Conservation (phyloP, 2,797 vertebrate species). For the Manis crassicaudata region DNA sequence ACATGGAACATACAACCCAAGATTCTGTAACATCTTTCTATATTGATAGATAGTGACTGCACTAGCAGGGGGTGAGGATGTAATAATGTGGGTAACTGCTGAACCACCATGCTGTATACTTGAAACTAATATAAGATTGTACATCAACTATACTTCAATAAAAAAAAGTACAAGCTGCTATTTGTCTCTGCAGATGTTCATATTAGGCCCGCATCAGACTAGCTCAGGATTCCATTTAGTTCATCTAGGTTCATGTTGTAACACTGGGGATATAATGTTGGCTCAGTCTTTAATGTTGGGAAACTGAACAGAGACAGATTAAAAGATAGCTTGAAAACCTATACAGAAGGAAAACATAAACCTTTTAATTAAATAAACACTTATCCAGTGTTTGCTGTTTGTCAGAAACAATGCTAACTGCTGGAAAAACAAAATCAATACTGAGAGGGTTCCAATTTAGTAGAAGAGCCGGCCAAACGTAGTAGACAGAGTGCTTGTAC, state of each 20-base stretch:
- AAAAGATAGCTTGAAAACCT: slow-evolving; percentile 16
- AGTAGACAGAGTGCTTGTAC: neutral
- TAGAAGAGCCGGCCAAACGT: neutral
- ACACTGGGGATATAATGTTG: neutral
- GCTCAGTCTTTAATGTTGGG: neutral
- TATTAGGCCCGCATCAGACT: neutral
- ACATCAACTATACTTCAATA: too few species aligned
- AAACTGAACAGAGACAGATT: neutral
- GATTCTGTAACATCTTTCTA: too few species aligned
- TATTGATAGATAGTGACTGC: too few species aligned
- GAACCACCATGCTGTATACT: too few species aligned
- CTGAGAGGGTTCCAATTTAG: neutral
- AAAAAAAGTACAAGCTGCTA: neutral
- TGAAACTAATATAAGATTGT: too few species aligned
- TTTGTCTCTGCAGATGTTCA: neutral
- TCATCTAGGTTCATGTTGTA: neutral
- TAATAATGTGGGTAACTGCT: too few species aligned
- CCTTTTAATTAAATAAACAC: neutral
- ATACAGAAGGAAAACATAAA: neutral
- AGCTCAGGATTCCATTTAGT: neutral
- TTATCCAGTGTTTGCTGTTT: neutral
- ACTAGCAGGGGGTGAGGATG: too few species aligned
- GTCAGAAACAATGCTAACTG: neutral
- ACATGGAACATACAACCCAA: too few species aligned
- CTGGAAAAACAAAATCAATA: slow-evolving; percentile 10